Percentiles rank a stretch among this genome's conserved stretches.
Conservation (phyloP, 2,797 vertebrate species). For the Anabas testudineus region DNA sequence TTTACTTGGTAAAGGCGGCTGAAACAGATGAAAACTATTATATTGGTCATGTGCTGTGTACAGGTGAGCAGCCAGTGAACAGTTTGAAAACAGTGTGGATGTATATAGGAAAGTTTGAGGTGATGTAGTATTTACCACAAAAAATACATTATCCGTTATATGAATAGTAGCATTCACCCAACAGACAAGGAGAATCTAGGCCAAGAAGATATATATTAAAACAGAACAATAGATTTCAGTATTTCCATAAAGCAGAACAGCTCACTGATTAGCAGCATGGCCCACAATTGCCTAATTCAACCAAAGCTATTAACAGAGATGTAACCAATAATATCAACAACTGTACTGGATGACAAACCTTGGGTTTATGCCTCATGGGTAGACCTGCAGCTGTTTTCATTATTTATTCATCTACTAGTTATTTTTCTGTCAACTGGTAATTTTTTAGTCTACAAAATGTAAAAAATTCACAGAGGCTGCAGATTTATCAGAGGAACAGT, state of each 20-base stretch:
- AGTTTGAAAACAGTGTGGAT: background rate
- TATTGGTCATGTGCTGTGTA: background rate
- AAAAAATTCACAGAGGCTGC: background rate
- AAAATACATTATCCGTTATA: background rate
- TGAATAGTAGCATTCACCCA: no score
- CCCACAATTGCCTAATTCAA: background rate
- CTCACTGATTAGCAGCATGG: slow-evolving; percentile 8
- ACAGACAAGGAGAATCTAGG: no score
- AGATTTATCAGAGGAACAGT: background rate
- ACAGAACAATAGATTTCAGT: background rate
- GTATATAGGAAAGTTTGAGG: background rate
- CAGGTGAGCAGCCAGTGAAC: background rate
- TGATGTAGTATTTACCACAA: background rate
- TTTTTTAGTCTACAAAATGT: slow-evolving; percentile 3
- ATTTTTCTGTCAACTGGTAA: background rate
- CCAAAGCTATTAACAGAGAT: background rate
- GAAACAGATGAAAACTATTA: background rate
- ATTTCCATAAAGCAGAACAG: background rate
- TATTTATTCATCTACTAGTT: background rate
- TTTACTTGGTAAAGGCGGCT: background rate
- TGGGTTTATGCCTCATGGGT: background rate
- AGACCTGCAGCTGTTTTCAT: background rate
- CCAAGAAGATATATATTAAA: background rate
- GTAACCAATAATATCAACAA: background rate
- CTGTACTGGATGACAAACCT: background rate